A percentile compares a stretch with the other conserved stretches of the same genome.
These are phyloP conservation scores for Alaudala cheleensis DNA, from an alignment of 2,113 vertebrate species.

Conservation along the genomic window DNA sequence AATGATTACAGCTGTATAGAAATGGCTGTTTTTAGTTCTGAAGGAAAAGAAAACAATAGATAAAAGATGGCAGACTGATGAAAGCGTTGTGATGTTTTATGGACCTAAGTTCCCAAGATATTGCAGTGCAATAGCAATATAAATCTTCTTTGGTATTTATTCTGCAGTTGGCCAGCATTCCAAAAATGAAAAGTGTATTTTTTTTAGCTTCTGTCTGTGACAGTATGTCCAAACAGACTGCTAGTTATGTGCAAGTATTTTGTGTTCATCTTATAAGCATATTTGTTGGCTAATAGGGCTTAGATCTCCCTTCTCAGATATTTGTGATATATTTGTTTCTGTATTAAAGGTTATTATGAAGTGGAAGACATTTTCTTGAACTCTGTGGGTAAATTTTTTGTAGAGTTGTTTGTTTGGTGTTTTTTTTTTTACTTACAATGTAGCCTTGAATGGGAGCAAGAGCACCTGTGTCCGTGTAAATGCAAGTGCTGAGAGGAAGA, in stretches of 20 bases:
- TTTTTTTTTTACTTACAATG: neutral
- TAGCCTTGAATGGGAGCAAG: neutral
- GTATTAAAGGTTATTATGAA: neutral
- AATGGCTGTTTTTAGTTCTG: neutral
- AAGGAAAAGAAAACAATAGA: constrained; percentile 25
- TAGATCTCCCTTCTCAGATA: neutral
- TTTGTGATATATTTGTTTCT: neutral
- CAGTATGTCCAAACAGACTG: neutral
- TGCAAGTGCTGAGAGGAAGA: neutral
- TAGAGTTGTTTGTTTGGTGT: neutral
- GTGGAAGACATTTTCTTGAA: neutral
- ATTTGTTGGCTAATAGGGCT: neutral
- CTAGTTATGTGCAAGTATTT: neutral
- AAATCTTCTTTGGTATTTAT: neutral
- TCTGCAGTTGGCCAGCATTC: neutral
- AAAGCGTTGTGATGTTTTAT: neutral
- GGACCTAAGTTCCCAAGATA: neutral
- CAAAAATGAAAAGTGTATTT: neutral
- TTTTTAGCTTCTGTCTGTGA: neutral
- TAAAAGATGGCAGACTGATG: neutral
- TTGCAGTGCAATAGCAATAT: neutral
- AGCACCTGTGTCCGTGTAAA: neutral
- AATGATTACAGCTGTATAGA: neutral
- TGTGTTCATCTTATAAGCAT: neutral
- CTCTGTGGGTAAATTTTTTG: neutral